Percentiles rank a stretch among this genome's conserved stretches.
phyloP scores from a whole-genome alignment of 2,888 invertebrate species.

The Tipula vernalis region DNA sequence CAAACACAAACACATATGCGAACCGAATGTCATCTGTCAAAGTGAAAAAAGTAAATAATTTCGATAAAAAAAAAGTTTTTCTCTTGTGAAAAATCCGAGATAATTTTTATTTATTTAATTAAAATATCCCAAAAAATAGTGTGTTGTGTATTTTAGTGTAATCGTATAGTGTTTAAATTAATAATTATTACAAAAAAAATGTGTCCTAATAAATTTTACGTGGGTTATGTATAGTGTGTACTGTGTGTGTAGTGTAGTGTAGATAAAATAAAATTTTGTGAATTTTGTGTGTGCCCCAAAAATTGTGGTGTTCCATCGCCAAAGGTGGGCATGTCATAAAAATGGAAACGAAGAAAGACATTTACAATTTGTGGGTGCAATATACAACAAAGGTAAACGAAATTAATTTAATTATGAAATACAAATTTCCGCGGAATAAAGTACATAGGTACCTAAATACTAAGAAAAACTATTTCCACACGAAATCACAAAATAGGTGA shows the following conservation, averaged over 20 bases:
- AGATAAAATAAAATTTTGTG: neutral
- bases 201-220: neutral
- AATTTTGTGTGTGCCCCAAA: neutral
- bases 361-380: slow-evolving; percentile 41
- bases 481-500: neutral
- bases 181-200: neutral
- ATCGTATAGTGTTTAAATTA: neutral
- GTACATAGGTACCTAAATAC: no score
- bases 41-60: neutral
- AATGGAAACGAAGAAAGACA: slow-evolving; percentile 38
- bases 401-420: neutral
- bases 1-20: neutral
- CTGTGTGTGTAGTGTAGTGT: neutral
- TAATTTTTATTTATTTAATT: neutral
- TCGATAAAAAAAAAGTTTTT: neutral
- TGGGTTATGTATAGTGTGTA: neutral
- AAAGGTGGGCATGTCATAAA: neutral
- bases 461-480: neutral
- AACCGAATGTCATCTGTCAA: neutral
- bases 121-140: neutral
- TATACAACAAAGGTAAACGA: slow-evolving; percentile 40
- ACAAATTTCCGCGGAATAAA: no score
- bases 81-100: neutral
- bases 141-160: neutral
- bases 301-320: neutral